Evolutionary conservation across 2,113 vertebrate genomes (phyloP), one percentile per base, ranked within the genome.

Genomic region (Paraplagusia blochii): DNA sequence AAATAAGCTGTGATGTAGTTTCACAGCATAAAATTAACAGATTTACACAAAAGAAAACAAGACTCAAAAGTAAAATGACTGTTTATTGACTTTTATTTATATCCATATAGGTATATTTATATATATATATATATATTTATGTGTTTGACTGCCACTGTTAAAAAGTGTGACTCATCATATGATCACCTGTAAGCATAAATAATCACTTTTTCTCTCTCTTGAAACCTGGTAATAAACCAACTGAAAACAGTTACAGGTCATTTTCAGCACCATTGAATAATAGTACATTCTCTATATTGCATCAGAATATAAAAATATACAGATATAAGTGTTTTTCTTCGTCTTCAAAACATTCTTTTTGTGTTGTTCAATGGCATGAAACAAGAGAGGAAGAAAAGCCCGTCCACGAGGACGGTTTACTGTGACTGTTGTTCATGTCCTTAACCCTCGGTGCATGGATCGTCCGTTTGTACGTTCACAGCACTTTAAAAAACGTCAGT

Each of bases 271-370:
- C 89, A 88, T 84, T 88, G 85, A 88, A 83, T 87, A 88, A 83
- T 87, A 85, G 76, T 89, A 91, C 89, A 90, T 90, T 91, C 90
- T 91, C 84, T 83, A 85, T 90, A 90, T 90, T 92, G 89, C 90
- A 91, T 90, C 82, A 81, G 82, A 80, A 85, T 92, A 92, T 88
- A 92, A 92, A 92, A 92, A 91, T 91, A 92, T 85, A 92, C 88
- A 88, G 82, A 87, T 88, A 78, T 86, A 72, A 74, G 69, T 85
- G 63, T n/a, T 59, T 53, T 74, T 67, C 53, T 65, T 76, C 47
- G 70, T 78, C 59, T 74, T 78, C 49, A 87, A 89, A 90, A 90
- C 88, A 87, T 89, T 90, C 81, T 83, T 85, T 85, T 71, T 61
- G 55, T 89, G 88, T 90, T 92, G 87, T 90, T 90, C 88, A 86